A percentile compares a stretch with the other conserved stretches of the same genome.
These are phyloP conservation scores for Enoplosus armatus DNA, from an alignment of 2,797 vertebrate genomes.

Conservation along the genomic window DNA sequence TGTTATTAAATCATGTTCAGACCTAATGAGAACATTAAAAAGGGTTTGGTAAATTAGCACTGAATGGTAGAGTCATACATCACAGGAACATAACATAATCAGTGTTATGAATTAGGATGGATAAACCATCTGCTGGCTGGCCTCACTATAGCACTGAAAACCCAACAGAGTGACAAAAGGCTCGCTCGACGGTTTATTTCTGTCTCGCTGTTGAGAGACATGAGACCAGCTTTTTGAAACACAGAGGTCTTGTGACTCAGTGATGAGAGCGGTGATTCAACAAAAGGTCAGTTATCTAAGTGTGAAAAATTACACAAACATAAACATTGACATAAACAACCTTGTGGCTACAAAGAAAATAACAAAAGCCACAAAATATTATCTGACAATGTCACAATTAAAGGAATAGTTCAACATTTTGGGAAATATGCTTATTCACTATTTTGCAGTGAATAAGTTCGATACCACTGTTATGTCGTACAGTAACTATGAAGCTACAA, in stretches of 20 bases:
- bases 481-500: background rate
- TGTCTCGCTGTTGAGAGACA: slow-evolving; percentile 11
- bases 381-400: background rate
- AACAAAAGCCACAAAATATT: background rate
- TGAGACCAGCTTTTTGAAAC: slow-evolving; percentile 50
- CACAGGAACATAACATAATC: slow-evolving; percentile 12
- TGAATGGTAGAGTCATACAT: slow-evolving; percentile 5
- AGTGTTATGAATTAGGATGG: slow-evolving; percentile 11
- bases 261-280: slow-evolving; percentile 23
- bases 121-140: slow-evolving; percentile 20
- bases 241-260: slow-evolving; percentile 63
- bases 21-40: slow-evolving; percentile 2
- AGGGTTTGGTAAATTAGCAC: background rate
- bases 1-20: background rate
- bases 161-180: background rate
- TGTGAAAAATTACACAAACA: slow-evolving; percentile 7
- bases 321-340: background rate
- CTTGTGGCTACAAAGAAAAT: background rate
- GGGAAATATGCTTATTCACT: background rate
- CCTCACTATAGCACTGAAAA: slow-evolving; percentile 6
- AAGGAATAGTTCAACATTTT: background rate
- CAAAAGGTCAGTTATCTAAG: slow-evolving; percentile 7
- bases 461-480: background rate
- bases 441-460: background rate
- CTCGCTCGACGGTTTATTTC: slow-evolving; percentile 33